These are phyloP conservation scores for Pangasius krempfi DNA, from an alignment of 2,797 vertebrate genomes.

Conservation along the genomic window DNA sequence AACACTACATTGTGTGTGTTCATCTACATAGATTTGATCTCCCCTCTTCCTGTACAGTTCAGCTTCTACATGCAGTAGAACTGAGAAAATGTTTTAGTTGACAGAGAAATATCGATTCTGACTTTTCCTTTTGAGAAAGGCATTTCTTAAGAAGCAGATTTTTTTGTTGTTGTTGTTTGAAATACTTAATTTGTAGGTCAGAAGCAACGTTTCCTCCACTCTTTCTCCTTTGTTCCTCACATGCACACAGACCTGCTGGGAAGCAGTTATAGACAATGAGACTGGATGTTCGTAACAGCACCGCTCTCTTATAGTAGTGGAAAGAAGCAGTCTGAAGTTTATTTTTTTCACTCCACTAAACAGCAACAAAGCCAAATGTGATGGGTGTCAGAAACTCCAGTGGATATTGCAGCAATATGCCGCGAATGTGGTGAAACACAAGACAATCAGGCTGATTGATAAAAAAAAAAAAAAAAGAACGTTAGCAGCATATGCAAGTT, in stretches of 20 bases:
- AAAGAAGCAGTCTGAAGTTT: slow-evolving; percentile 6
- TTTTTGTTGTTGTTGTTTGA: not conserved
- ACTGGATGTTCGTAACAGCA: not conserved
- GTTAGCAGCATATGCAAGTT: not conserved
- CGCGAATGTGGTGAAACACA: not conserved
- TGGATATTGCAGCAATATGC: not conserved
- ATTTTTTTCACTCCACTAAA: not conserved
- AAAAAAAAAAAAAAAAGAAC: not conserved
- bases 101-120: not conserved
- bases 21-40: not conserved
- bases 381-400: not conserved
- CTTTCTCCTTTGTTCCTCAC: not conserved
- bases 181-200: slow-evolving; percentile 8
- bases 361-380: not conserved
- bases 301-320: not conserved
- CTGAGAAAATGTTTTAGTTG: not conserved
- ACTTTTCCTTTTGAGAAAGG: not conserved
- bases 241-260: not conserved
- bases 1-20: not conserved
- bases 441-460: not conserved
- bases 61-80: not conserved
- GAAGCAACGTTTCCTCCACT: not conserved
- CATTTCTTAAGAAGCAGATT: not conserved
- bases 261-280: slow-evolving; percentile 1
- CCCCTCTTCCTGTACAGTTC: not conserved